Conservation (phyloP, 2,113 vertebrate genomes). For the Cebus imitator region DNA sequence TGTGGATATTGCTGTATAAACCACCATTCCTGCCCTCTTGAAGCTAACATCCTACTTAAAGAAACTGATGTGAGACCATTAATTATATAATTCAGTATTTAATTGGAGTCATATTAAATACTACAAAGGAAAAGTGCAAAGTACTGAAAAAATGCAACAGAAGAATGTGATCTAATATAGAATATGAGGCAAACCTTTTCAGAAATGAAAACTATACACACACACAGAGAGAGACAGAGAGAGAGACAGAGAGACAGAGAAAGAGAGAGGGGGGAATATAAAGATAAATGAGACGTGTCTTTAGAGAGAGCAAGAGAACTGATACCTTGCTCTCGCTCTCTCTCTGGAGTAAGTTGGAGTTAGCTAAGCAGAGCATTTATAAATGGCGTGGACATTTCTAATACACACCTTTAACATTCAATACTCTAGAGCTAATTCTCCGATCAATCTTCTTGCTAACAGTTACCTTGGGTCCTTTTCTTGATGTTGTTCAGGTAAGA, state of each 20-base stretch:
- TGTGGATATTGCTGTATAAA: neutral
- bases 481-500: neutral
- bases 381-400: neutral
- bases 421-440: neutral
- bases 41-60: neutral
- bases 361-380: neutral
- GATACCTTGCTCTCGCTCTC: neutral
- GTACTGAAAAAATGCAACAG: neutral
- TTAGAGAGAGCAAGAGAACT: neutral
- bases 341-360: neutral
- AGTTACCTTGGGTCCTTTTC: neutral
- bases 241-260: too few relatives aligned
- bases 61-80: neutral
- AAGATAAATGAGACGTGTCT: too few relatives aligned
- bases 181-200: neutral
- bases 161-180: neutral
- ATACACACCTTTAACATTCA: neutral
- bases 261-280: too few relatives aligned
- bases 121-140: neutral
- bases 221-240: accelerated
- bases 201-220: neutral
- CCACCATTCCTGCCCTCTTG: neutral
- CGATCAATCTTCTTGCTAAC: neutral
- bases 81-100: neutral
- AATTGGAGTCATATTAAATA: neutral